phyloP scores from a whole-genome alignment of 92 coral and sea anemone species.

The Plumapathes pennacea region DNA sequence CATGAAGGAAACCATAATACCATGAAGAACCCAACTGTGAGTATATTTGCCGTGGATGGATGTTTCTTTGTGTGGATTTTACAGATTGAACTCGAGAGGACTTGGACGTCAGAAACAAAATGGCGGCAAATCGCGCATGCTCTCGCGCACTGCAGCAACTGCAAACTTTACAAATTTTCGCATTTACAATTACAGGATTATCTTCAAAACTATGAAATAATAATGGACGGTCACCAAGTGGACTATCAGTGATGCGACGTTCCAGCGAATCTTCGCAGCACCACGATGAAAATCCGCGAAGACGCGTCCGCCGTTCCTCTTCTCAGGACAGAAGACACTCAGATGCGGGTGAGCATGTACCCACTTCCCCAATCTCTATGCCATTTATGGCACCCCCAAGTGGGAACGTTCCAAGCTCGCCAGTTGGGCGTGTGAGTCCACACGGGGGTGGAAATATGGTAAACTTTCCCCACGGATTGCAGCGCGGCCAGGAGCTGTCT shows the following conservation, averaged over 20 bases:
- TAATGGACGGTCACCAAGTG: slow-evolving; percentile 20
- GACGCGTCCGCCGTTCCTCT: slow-evolving; percentile 89
- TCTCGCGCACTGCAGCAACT: slow-evolving; percentile 57
- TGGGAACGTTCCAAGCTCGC: slow-evolving; percentile 35
- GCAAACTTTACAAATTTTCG: slow-evolving; percentile 49
- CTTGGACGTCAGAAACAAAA: slow-evolving; percentile 65
- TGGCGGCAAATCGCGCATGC: slow-evolving; percentile 99
- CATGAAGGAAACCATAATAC: slow-evolving; percentile 12
- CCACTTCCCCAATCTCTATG: slow-evolving; percentile 78
- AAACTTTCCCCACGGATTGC: slow-evolving; percentile 49
- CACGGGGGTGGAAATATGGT: slow-evolving; percentile 49
- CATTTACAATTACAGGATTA: slow-evolving; percentile 34
- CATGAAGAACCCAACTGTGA: slow-evolving; percentile 56
- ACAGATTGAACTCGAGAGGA: slow-evolving; percentile 46
- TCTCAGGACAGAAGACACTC: slow-evolving; percentile 76
- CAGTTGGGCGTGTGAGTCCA: slow-evolving; percentile 77
- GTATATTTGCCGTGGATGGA: slow-evolving; percentile 73
- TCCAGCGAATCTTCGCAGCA: slow-evolving; percentile 90
- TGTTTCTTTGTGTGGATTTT: slow-evolving; percentile 41
- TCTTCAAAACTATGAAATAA: slow-evolving; percentile 14
- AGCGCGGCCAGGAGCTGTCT: slow-evolving; percentile 66
- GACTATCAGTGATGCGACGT: slow-evolving; percentile 83
- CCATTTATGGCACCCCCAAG: slow-evolving; percentile 76
- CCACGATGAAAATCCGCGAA: slow-evolving; percentile 94
- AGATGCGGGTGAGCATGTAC: slow-evolving; percentile 70